Evolutionary conservation across 1,140 invertebrate species (phyloP), one percentile per base, ranked within the genome.

Genomic region (Aleiodes sp.): DNA sequence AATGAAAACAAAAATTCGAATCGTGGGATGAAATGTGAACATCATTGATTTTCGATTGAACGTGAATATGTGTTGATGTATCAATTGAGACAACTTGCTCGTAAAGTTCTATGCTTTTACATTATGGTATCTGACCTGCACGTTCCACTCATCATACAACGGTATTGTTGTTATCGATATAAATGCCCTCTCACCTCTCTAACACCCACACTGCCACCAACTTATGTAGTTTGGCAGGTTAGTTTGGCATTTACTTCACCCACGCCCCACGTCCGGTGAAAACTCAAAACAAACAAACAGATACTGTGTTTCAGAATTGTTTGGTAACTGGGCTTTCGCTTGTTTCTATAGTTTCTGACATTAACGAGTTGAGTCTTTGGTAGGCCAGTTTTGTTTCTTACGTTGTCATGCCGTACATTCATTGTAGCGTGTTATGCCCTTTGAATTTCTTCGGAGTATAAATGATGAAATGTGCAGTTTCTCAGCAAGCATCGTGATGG

Each of bases 261-360:
- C 37, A 60, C 21, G 12, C 14, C 57, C 37, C n/a, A 19, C 37
- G n/a, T n/a, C n/a, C n/a, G n/a, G n/a, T n/a, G n/a, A n/a, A 60
- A 62, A 68, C 57, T 57, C 35, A 62, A 37, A 68, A 68, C 66
- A 68, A 68, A 68, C 66, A 68, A 68, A 68, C 39, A 68, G 57
- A 61, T 66, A 65, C 39, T 57, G 29, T 9, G 65, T 31, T 1
- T 33, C 7, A 8, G 9, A 21, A 24, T 56, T 56, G 24, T 56
- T 56, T 56, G 21, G 56, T 35, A 69, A 62, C 59, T 65, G 31
- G 64, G 46, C 16, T 60, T 37, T 4, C n/a, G 10, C 35, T 43
- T 16, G n/a, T 16, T 43, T n/a, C 39, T 1, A 16, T 43, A 16
- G 19, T n/a, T 43, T 43, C 19, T 43, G 39, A 43, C 39, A 43